Evolutionary conservation across 2,888 invertebrate genomes (phyloP), one percentile per base, ranked within the genome.

Genomic region (Volucella bombylans): DNA sequence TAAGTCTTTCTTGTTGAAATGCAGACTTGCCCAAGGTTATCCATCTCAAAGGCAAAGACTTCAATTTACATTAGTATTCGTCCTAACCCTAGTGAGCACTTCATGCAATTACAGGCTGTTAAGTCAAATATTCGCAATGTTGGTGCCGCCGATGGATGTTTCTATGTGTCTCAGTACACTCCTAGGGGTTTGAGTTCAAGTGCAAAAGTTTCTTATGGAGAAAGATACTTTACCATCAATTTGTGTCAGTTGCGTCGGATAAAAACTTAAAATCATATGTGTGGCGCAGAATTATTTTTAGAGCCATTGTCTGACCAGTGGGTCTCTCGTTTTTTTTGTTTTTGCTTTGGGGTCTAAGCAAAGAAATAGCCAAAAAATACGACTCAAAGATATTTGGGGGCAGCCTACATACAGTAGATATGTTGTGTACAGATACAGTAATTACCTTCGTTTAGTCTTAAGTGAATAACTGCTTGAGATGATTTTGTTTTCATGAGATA

Each of bases 401-500:
- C 10, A 43, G 50, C n/a, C 23, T 18, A 55, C 38, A 55, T 14
- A 55, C n/a, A 55, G 8, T 23, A 38, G 55, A 38, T 38, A n/a
- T 23, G n/a, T 23, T 38, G 6, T 14, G 11, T 23, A 12, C 49
- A 39, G n/a, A 45, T 47, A 64, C 4, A 39, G 59, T 47, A 14
- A 77, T 77, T 69, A 64, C 45, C 55, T 81, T 81, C 57, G 52
- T 74, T 81, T 55, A 69, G 43, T 50, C 45, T 74, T 69, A 81
- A 76, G 74, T 81, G 74, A 69, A 74, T 69, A 74, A 81, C 64
- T 74, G 39, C 62, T 69, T 41, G 47, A 62, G 68, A 62, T 55
- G 38, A 31, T 11, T 64, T 64, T 73, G 12, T 38, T 73, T 73
- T 62, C 55, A 9, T 15, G 43, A 65, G 45, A 23, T 55, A 59